Evolutionary conservation across 1,140 invertebrate genomes (phyloP), one percentile per base, ranked within the genome.

Genomic region (Apis cerana): DNA sequence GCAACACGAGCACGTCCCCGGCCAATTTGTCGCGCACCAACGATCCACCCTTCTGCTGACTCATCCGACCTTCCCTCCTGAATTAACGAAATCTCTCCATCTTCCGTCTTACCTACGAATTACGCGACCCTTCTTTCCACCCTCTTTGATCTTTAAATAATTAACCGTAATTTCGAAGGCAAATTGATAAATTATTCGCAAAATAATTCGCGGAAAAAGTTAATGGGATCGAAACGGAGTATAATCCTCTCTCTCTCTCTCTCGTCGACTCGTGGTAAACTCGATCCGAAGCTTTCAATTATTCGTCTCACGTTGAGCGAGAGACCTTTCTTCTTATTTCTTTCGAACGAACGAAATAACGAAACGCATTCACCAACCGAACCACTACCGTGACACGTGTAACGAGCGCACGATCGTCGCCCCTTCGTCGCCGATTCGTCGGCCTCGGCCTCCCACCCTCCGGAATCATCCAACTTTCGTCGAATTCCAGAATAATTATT

Each of bases 361-460:
- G 75, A 87, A 81, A 83, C 76, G 76, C 71, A 86, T 64, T 65
- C 59, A 23, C 27, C 10, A 33, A 43, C 33, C 50, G 13, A 12
- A 72, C 61, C 74, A 62, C 27, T 48, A 2, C 8, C 50, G 77
- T 48, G n/a, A 12, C 69, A 58, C 64, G 71, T 71, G 52, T 78
- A 82, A 86, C 83, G 64, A 67, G 68, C 62, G 52, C 76, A 85
- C 81, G 67, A 64, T 59, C 61, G 52, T 78, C 61, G 64, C 61
- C 64, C 54, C 13, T 52, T n/a, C n/a, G n/a, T n/a, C n/a, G n/a
- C n/a, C 76, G 83, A 77, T 87, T 87, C 70, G 62, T 75, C 81
- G 52, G 12, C 48, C 13, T 19, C 64, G 19, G 1, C 21, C 23
- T 33, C n/a, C 11, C 62, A n/a, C 62, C 58, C 54, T 54, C 33